Evolutionary conservation across 2,888 invertebrate genomes (phyloP), one percentile per base, ranked within the genome.

Genomic region (Scaptomyza flava): DNA sequence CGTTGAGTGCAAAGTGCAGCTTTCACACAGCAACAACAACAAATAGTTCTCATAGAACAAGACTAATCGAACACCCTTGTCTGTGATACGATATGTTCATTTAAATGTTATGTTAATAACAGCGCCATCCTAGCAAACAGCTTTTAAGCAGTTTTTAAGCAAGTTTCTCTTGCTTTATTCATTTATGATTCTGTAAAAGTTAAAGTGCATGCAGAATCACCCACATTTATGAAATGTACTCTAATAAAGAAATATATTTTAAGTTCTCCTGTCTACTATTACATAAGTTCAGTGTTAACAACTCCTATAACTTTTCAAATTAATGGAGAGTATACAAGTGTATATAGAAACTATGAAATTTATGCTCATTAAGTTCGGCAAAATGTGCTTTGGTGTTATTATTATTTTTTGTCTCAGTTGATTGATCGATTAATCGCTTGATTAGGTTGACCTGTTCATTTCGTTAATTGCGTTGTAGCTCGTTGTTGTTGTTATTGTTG

Each of bases 381-480:
- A 54, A 52, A 41, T 42, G 38, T 57, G 63, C 58, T 59, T 63
- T 71, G 45, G 43, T 50, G 51, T 57, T 23, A 66, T 74, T 75
- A 81, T 77, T 68, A 79, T 14, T 65, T 74, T 72, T 83, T 79
- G 67, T 79, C 67, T 70, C 79, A 71, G 68, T 72, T 77, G 76
- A 82, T 79, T 81, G 72, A 81, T 79, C 81, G 79, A 76, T 79
- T 79, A 81, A 81, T 79, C 69, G 83, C 74, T 79, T 77, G 81
- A 82, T 79, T 83, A 80, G 74, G 64, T 77, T 68, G 59, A 72
- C 66, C 56, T 53, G 72, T 36, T 68, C 72, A 79, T 75, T 68
- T 72, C 63, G 72, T 52, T 68, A 75, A 77, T 81, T 75, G 63
- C 79, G 72, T 72, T 79, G 65, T 71, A 76, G 64, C 31, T 38